A percentile compares a stretch with the other conserved stretches of the same genome.
Conservation (phyloP, 2,888 invertebrate genomes). For the Panzeria rudis region DNA sequence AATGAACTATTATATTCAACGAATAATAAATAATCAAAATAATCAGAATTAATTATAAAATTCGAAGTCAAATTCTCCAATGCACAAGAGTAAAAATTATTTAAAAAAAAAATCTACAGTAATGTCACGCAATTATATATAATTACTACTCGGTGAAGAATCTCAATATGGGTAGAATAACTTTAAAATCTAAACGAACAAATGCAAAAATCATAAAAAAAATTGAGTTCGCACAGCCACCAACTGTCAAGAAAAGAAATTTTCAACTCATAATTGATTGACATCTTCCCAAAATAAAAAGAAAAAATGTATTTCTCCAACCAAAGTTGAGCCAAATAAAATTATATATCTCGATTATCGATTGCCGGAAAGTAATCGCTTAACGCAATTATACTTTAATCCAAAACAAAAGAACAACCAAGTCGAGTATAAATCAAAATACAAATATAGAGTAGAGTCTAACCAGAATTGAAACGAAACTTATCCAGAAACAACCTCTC, state of each 20-base stretch:
- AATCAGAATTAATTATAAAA: neutral
- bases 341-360: neutral
- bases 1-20: neutral
- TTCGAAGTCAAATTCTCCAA: too few species aligned
- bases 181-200: too few species aligned
- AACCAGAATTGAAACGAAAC: conserved; percentile 8
- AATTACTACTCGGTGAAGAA: conserved; percentile 23
- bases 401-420: neutral
- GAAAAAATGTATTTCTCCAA: neutral
- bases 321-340: neutral
- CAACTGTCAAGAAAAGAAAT: neutral
- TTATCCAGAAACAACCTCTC: conserved; percentile 18
- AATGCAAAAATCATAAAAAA: too few species aligned
- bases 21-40: neutral
- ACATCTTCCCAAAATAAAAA: neutral
- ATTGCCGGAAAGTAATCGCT: neutral
- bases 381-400: neutral
- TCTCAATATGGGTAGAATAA: neutral
- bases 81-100: too few species aligned
- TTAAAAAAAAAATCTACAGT: neutral
- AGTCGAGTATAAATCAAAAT: neutral
- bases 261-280: neutral
- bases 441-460: neutral
- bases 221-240: neutral
- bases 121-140: too few species aligned